phyloP scores from a whole-genome alignment of 2,113 vertebrate species.

The Pituophis catenifer region DNA sequence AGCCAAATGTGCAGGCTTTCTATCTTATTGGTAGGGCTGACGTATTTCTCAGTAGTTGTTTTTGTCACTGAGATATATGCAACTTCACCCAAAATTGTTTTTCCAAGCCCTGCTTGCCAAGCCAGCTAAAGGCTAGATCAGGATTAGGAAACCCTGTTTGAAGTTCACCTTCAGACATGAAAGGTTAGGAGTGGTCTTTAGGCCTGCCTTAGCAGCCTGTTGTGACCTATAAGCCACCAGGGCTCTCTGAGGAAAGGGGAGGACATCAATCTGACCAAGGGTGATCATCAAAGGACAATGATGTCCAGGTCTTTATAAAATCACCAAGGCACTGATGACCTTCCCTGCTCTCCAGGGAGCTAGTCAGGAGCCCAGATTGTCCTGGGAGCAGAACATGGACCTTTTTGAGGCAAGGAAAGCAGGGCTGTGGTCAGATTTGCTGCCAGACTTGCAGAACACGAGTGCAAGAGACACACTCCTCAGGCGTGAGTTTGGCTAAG shows the following conservation, averaged over 20 bases:
- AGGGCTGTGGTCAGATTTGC: not conserved
- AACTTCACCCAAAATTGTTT: not conserved
- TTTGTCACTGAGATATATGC: conserved; percentile 41
- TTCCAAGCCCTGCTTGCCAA: not conserved
- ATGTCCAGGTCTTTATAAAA: not conserved
- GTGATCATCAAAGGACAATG: not conserved
- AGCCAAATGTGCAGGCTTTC: conserved; percentile 57
- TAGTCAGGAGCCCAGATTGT: not conserved
- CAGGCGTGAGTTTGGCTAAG: not conserved
- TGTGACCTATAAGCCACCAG: not conserved
- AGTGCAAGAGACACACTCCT: not conserved
- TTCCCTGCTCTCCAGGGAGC: not conserved
- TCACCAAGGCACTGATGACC: too few relatives aligned
- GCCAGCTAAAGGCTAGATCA: not conserved
- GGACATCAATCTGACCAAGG: not conserved
- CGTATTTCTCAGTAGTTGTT: conserved; percentile 73
- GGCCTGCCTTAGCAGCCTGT: not conserved
- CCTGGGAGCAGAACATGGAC: not conserved
- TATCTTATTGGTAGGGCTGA: conserved; percentile 72
- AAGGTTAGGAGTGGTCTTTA: not conserved
- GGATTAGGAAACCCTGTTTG: not conserved
- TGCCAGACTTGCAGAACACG: not conserved
- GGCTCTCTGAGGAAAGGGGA: not conserved
- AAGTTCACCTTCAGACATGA: not conserved
- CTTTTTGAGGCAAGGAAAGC: not conserved